A percentile compares a stretch with the other conserved stretches of the same genome.
These are phyloP conservation scores for Arge pagana DNA, from an alignment of 2,888 invertebrate genomes.

Conservation along the genomic window DNA sequence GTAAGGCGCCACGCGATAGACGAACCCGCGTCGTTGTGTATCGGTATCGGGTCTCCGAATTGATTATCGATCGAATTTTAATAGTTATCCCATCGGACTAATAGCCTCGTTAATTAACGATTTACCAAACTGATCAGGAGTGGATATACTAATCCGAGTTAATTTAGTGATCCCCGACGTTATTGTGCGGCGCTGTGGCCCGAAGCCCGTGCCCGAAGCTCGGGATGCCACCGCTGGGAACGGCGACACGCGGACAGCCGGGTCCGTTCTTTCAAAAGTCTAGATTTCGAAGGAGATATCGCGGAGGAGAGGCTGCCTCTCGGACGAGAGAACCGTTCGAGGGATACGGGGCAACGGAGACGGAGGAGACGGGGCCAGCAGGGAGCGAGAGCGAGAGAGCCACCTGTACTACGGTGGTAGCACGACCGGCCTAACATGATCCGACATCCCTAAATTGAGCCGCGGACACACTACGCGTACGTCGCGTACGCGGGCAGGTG, in stretches of 20 bases:
- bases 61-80: slow-evolving; percentile 50
- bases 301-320: no score
- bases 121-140: slow-evolving; percentile 48
- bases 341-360: no score
- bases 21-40: no score
- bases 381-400: no score
- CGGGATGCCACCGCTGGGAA: slow-evolving; percentile 3
- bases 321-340: no score
- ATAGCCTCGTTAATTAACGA: slow-evolving; percentile 52
- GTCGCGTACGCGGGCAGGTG: no score
- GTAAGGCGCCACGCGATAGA: no score
- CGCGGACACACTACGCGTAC: no score
- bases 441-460: slow-evolving; percentile 21
- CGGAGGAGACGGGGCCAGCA: slow-evolving; percentile 8
- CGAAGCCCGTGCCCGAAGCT: slow-evolving; percentile 11
- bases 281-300: no score
- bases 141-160: slow-evolving; percentile 50
- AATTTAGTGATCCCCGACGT: slow-evolving; percentile 46
- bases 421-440: slow-evolving; percentile 15
- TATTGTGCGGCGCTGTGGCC: slow-evolving; percentile 19
- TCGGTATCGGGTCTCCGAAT: no score
- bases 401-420: slow-evolving; percentile 17
- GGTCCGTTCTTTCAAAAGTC: no score
- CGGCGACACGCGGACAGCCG: neutral
- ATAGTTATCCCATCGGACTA: slow-evolving; percentile 48